These are phyloP conservation scores for Prinia subflava DNA, from an alignment of 2,113 vertebrate genomes.

Conservation along the genomic window DNA sequence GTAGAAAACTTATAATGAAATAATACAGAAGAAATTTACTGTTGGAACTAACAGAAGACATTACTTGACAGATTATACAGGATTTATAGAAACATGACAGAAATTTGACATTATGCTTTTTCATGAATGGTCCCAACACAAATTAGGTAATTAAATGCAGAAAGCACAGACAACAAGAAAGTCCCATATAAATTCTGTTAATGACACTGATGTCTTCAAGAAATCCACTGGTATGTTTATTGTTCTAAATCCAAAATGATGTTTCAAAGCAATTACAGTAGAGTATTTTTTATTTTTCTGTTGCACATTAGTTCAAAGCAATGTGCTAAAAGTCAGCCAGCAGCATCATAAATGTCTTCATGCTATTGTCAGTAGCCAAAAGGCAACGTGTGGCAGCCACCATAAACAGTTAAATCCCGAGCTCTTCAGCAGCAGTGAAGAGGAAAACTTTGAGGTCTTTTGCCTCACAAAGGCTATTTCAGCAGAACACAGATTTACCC, in stretches of 20 bases:
- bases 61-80: background rate
- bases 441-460: background rate
- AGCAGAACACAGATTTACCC: background rate
- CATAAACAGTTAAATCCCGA: background rate
- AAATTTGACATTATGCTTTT: background rate
- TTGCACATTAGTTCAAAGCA: background rate
- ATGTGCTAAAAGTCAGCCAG: background rate
- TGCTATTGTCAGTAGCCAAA: background rate
- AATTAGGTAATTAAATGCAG: background rate
- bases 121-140: background rate
- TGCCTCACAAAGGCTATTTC: background rate
- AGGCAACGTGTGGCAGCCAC: background rate
- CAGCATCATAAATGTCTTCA: background rate
- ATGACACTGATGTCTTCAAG: background rate
- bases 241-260: background rate
- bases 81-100: background rate
- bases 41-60: background rate
- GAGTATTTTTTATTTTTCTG: background rate
- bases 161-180: background rate
- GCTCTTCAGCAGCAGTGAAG: background rate
- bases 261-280: background rate
- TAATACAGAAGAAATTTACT: background rate
- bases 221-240: background rate
- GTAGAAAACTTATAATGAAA: background rate
- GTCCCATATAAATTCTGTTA: background rate